Evolutionary conservation across 2,888 invertebrate genomes (phyloP).

Genomic region (Pimpla rufipes): DNA sequence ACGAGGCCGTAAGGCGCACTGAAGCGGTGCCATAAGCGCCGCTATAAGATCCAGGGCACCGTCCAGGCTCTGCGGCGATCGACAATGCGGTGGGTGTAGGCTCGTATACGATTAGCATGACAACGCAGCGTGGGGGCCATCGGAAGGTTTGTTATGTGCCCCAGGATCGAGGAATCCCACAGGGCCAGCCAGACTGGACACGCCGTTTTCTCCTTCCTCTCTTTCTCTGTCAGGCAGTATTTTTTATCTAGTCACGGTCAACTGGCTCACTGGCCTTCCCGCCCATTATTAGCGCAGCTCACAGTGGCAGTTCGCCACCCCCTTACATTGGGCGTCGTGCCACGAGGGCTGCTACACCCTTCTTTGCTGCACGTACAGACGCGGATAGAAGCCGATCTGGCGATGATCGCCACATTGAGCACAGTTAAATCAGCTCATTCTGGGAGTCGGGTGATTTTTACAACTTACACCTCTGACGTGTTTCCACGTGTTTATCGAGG

Average conservation of each 20-base stretch:
- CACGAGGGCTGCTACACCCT: constrained; percentile 24
- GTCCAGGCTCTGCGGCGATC: constrained; percentile 48
- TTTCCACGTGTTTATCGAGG: no score
- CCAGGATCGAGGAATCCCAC: constrained; percentile 71
- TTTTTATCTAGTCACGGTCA: constrained; percentile 86
- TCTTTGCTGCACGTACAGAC: constrained; percentile 8
- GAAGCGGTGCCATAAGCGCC: constrained; percentile 59
- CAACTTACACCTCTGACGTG: no score
- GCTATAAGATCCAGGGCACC: constrained; percentile 51
- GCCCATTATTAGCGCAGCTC: constrained; percentile 85
- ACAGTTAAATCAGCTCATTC: no score
- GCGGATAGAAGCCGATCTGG: no score
- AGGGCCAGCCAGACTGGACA: constrained; percentile 67
- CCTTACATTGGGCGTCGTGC: neutral
- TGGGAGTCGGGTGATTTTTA: no score
- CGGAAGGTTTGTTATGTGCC: constrained; percentile 72
- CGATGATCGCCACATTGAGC: no score
- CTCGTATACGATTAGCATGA: constrained; percentile 84
- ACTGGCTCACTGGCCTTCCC: constrained; percentile 84
- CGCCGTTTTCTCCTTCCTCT: constrained; percentile 21
- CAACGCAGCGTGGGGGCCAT: constrained; percentile 73
- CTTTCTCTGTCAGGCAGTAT: constrained; percentile 82
- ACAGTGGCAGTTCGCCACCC: constrained; percentile 61
- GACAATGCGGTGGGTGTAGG: constrained; percentile 70
- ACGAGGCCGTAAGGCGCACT: constrained; percentile 37